Evolutionary conservation across 23 tunicate genomes (phyloP), one percentile per base, ranked within the genome.

Genomic region (Trididemnum miniatum): DNA sequence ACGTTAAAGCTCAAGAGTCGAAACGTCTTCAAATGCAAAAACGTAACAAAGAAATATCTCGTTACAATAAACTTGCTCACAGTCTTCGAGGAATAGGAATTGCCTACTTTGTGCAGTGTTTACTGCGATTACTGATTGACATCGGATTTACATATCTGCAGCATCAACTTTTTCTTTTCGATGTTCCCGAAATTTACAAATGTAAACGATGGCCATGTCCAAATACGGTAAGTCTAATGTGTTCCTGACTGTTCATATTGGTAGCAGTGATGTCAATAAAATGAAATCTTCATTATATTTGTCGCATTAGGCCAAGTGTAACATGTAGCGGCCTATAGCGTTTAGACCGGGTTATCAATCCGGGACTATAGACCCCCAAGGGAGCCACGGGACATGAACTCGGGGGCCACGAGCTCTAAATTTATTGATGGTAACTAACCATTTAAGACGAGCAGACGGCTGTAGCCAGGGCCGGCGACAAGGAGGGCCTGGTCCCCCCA

Each of bases 141-240:
- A 12, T 31, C 1, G 67, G 54, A 54, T 77, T 77, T 37, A 3
- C 31, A 22, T 38, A 22, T 20, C 1, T 57, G 67, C 82, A 77
- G 39, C 31, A 54, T 54, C 67, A 32, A 4, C 22, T 77, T 12
- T 77, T 52, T 27, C 24, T 27, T 12, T 77, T 77, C 28, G 67
- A 77, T 31, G 82, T 77, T 2, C 82, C 82, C 2, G 67, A 26
- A 28, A 30, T 77, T 27, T 77, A 51, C 51, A 30, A 57, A 54
- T 77, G 82, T 33, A 26, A 52, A 31, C 35, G 82, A 54, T 52
- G 82, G 65, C 82, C 82, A 24, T 77, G 82, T 54, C 82, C 82
- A 32, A 31, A 52, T 2, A 77, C 35, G 31, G 82, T 77, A 73
- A 73, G 79, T 25, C 15, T 44, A 44, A 44, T 9, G 9, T 44